A percentile compares a stretch with the other conserved stretches of the same genome.
phyloP scores from a whole-genome alignment of 2,797 vertebrate genomes.

The Sylvilagus floridanus region DNA sequence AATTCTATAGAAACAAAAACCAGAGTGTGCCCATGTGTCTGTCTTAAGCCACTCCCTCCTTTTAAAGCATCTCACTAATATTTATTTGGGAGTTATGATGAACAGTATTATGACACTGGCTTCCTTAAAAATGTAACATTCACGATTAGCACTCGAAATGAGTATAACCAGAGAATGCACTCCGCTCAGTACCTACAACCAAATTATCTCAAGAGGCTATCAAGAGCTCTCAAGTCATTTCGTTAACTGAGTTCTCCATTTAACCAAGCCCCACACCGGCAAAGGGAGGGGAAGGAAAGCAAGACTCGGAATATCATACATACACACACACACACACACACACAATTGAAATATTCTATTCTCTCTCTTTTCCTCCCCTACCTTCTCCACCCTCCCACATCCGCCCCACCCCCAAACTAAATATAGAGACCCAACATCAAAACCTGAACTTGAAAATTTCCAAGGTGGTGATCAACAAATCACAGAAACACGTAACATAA shows the following conservation, averaged over 20 bases:
- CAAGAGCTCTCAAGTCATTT: constrained; percentile 73
- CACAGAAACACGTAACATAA: background rate
- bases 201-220: constrained; percentile 82
- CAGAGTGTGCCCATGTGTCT: background rate
- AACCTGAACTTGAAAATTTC: constrained; percentile 53
- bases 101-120: constrained; percentile 77
- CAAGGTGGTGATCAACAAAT: constrained; percentile 65
- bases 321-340: background rate
- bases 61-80: constrained; percentile 69
- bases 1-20: constrained; percentile 39
- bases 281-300: constrained; percentile 6
- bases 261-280: constrained; percentile 36
- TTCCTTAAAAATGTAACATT: constrained; percentile 83
- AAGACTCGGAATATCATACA: constrained; percentile 39
- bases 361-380: constrained; percentile 23
- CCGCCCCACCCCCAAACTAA: constrained; percentile 70
- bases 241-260: constrained; percentile 74
- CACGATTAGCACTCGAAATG: constrained; percentile 81
- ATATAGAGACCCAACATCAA: constrained; percentile 67
- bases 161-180: constrained; percentile 66
- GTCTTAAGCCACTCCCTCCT: background rate
- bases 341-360: background rate
- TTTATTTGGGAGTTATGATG: constrained; percentile 77
- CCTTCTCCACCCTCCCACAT: constrained; percentile 64
- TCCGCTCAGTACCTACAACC: constrained; percentile 76